Base-by-base conservation (phyloP, 2,888 invertebrate species). In the Chirona hameri region DNA sequence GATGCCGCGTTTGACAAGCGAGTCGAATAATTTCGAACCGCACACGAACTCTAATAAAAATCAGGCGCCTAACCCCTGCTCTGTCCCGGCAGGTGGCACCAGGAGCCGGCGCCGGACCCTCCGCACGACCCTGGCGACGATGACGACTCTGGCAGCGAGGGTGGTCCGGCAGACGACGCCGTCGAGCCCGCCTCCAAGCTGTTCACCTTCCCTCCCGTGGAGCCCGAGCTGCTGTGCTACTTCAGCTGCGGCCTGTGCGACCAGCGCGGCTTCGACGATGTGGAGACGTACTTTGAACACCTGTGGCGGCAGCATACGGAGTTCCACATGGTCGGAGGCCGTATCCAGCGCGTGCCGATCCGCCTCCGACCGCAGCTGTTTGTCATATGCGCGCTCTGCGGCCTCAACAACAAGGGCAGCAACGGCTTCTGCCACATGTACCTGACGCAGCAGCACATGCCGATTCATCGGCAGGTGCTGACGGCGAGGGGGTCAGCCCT, bases 301-400 rank as follows among this genome's bases (percentile, higher is more conserved):
- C 52, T 79, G 48, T 79, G 79, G 79, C 48, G 27, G 24, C 9
- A 21, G 79, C 79, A 79, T 52, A 52, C 79, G 27, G 79, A 79
- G 52, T 52, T 79, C 27, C 79, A 79, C 48, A 52, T 52, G 79
- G 79, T 79, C 24, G 79, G 79, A n/a, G 79, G 79, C n/a, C 79
- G 79, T 3, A 52, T 79, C n/a, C 48, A 27, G 48, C 79, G 79
- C 27, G n/a, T 79, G 10, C 79, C 79, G 27, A 52, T 79, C 27
- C 79, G 79, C 9, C 79, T 79, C 52, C 79, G 79, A 27, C 79
- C 79, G 79, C 79, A 79, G 79, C 79, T 79, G 79, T 79, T 79
- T 18, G 79, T 79, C 48, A 52, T 52, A 4, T 79, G 79, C 52
- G 79, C 79, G 48, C 52, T 79, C 48, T 79, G 79, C 52, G 79